Conservation (phyloP, 1,140 invertebrate genomes). For the Drosophila nigrodunni region DNA sequence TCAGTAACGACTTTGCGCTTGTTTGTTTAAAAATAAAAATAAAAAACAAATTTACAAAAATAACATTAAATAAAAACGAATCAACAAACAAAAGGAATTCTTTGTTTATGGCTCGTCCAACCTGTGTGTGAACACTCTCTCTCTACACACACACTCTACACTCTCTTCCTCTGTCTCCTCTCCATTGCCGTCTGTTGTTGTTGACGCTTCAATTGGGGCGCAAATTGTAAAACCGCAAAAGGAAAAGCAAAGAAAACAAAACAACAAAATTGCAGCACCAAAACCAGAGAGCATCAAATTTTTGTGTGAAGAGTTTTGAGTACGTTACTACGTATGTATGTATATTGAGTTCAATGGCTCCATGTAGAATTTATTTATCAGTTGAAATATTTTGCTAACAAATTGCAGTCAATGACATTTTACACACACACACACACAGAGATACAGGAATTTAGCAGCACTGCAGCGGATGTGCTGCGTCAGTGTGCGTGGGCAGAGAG, state of each 20-base stretch:
- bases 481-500: conserved; percentile 47
- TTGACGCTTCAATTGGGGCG: conserved; percentile 62
- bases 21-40: conserved; percentile 80
- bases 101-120: conserved; percentile 75
- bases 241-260: conserved; percentile 1
- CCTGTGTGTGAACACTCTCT: conserved; percentile 45
- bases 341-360: conserved; percentile 65
- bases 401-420: conserved; percentile 83
- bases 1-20: conserved; percentile 63
- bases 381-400: conserved; percentile 82
- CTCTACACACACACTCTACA: no score
- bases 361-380: conserved; percentile 81
- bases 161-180: neutral
- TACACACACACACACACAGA: conserved; percentile 29
- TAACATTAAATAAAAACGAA: conserved; percentile 42
- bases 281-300: conserved; percentile 26
- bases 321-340: neutral
- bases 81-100: conserved; percentile 78
- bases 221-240: conserved; percentile 59
- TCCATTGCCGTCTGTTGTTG: conserved; percentile 25
- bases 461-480: conserved; percentile 60
- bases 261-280: conserved; percentile 38
- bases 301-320: conserved; percentile 39
- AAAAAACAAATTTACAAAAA: conserved; percentile 51
- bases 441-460: conserved; percentile 22